phyloP scores from a whole-genome alignment of 1,140 invertebrate genomes.

The Planococcus citri region DNA sequence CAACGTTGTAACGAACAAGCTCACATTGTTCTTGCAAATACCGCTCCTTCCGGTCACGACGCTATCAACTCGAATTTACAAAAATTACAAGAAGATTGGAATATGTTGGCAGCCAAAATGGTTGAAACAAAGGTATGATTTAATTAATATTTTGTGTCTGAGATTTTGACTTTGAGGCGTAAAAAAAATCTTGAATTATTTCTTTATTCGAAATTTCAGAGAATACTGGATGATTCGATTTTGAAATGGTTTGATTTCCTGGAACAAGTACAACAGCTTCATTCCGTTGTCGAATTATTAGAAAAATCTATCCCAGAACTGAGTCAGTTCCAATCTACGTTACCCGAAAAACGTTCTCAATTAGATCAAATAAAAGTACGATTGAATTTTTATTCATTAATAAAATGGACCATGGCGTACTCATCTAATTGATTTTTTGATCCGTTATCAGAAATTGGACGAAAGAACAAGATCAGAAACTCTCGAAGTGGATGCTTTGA shows the following conservation, averaged over 20 bases:
- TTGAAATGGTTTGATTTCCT: conserved; percentile 79
- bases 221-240: conserved; percentile 74
- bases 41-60: conserved; percentile 72
- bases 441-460: conserved; percentile 45
- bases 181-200: too few species aligned
- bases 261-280: conserved; percentile 72
- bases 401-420: neutral
- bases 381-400: neutral
- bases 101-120: conserved; percentile 70
- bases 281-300: conserved; percentile 67
- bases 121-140: conserved; percentile 58
- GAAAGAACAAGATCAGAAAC: conserved; percentile 83
- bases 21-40: conserved; percentile 84
- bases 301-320: conserved; percentile 58
- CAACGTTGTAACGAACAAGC: conserved; percentile 77
- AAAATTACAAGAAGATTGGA: conserved; percentile 80
- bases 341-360: conserved; percentile 72
- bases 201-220: conserved; percentile 29
- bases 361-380: conserved; percentile 66
- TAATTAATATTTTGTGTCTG: neutral
- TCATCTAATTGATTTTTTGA: too few species aligned
- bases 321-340: conserved; percentile 58
- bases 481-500: conserved; percentile 79
- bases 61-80: conserved; percentile 70
- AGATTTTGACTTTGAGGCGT: neutral